Evolutionary conservation across 2,797 vertebrate genomes (phyloP).

Genomic region (Macroramphosus scolopax): DNA sequence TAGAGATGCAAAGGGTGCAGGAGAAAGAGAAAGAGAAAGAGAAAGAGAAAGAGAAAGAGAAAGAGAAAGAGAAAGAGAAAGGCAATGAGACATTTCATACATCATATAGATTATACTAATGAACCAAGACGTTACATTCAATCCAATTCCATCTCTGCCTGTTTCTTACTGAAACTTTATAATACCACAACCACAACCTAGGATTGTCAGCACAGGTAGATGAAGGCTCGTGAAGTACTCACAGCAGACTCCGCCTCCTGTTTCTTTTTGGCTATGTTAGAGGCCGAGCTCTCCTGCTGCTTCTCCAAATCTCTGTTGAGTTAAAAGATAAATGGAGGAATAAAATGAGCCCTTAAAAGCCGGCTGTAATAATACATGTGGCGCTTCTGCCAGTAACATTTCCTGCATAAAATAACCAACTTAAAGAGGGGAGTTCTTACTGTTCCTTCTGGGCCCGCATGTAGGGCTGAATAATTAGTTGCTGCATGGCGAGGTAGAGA

Average conservation of each 20-base stretch:
- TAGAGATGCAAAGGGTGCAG: conserved; percentile 33
- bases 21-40: no score
- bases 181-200: no score
- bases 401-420: conserved; percentile 30
- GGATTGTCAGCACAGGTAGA: no score
- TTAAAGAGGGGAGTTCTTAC: conserved; percentile 72
- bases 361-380: conserved; percentile 27
- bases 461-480: conserved; percentile 93
- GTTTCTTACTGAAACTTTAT: conserved; percentile 4
- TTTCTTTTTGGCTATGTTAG: conserved; percentile 89
- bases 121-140: conserved; percentile 28
- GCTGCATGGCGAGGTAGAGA: conserved; percentile 91
- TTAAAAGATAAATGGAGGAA: conserved; percentile 43
- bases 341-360: conserved; percentile 54
- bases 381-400: conserved; percentile 28
- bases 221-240: conserved; percentile 68
- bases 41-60: no score
- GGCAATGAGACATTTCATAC: conserved; percentile 38
- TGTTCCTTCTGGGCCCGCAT: conserved; percentile 91
- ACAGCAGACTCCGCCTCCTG: conserved; percentile 96
- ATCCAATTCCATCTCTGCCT: conserved; percentile 37
- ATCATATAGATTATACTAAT: conserved; percentile 43
- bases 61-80: conserved; percentile 14
- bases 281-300: conserved; percentile 88
- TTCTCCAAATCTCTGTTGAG: conserved; percentile 90